Evolutionary conservation across 2,113 vertebrate genomes (phyloP).

Genomic region (Parotia lawesii): DNA sequence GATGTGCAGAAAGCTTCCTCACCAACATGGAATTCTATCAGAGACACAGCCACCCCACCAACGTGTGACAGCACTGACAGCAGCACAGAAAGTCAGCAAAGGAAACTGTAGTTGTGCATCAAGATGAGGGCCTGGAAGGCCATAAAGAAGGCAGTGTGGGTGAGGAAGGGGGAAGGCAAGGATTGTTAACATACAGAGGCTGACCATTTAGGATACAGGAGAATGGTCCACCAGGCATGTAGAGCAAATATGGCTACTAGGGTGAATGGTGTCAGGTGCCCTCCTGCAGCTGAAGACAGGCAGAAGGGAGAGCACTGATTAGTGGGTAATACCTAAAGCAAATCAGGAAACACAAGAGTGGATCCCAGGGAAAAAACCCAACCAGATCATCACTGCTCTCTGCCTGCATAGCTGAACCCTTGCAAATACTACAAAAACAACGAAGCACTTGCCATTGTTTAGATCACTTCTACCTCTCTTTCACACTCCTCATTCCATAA

Average conservation of each 20-base stretch:
- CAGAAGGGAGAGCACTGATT: neutral
- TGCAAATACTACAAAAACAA: neutral
- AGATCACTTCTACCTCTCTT: neutral
- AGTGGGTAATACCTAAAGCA: neutral
- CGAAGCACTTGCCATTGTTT: rapidly evolving
- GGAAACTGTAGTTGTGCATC: neutral
- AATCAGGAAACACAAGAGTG: neutral
- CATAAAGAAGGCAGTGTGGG: rapidly evolving
- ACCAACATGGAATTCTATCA: neutral
- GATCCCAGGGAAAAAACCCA: rapidly evolving
- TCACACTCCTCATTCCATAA: neutral
- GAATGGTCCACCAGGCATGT: neutral
- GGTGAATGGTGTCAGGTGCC: neutral
- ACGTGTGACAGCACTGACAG: neutral
- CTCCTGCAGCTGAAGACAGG: neutral
- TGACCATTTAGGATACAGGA: neutral
- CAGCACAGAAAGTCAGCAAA: neutral
- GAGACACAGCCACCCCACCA: neutral
- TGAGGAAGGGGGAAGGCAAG: neutral
- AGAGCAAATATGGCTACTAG: neutral
- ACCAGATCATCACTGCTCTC: neutral
- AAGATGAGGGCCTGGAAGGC: neutral
- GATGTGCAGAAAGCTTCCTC: neutral
- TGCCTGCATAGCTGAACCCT: neutral
- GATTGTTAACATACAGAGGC: neutral